Evolutionary conservation across 1,140 invertebrate genomes (phyloP).

Genomic region (Drosophila subpulchrella): DNA sequence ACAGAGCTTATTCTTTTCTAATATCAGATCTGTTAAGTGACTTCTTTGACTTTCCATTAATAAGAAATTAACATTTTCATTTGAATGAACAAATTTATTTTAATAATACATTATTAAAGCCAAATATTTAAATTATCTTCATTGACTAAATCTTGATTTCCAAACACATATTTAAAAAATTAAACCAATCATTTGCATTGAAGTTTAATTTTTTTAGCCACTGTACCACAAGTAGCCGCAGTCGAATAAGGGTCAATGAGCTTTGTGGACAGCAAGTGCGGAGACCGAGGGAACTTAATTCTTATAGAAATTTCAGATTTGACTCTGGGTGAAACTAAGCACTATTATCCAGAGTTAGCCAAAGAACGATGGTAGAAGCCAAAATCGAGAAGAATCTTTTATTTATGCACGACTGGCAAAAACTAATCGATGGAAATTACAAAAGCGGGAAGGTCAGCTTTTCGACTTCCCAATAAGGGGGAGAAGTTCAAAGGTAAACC

Average conservation of each 20-base stretch:
- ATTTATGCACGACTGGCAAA: constrained; percentile 38
- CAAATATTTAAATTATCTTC: too few species aligned
- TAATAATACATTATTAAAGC: too few species aligned
- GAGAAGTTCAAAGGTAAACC: constrained; percentile 64
- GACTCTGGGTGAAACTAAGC: constrained; percentile 20
- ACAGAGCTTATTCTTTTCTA: too few species aligned
- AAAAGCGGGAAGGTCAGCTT: constrained; percentile 67
- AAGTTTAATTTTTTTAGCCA: too few species aligned
- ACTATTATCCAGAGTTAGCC: constrained; percentile 7
- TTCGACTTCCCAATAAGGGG: constrained; percentile 16
- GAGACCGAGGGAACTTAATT: constrained; percentile 7
- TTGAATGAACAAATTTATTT: too few species aligned
- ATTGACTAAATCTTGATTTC: too few species aligned
- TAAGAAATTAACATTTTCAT: too few species aligned
- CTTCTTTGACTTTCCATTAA: too few species aligned
- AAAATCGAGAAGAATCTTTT: constrained; percentile 29
- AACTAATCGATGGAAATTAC: constrained; percentile 47
- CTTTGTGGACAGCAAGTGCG: constrained; percentile 46
- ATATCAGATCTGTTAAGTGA: background rate
- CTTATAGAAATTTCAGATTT: constrained; percentile 37
- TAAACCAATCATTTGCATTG: too few species aligned
- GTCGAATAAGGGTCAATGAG: constrained; percentile 59
- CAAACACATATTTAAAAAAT: too few species aligned
- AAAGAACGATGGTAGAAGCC: constrained; percentile 10
- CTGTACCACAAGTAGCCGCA: constrained; percentile 30